These are phyloP conservation scores for Limnothrissa miodon DNA, from an alignment of 2,113 vertebrate species.

Conservation along the genomic window DNA sequence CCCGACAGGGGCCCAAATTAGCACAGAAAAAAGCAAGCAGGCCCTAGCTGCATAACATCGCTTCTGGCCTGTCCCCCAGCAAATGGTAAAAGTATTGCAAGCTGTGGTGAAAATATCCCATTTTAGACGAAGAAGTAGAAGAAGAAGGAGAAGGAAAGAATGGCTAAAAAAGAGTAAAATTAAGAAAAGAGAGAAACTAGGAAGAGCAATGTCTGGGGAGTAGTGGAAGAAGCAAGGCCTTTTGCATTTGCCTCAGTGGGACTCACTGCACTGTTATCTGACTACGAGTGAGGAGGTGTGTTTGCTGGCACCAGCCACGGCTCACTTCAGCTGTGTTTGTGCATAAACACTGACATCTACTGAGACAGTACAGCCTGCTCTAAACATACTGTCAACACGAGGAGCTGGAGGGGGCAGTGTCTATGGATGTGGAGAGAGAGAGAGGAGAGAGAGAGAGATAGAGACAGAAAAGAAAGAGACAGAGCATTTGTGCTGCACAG, in stretches of 20 bases:
- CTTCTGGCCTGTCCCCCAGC: not conserved
- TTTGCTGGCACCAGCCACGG: constrained; percentile 2
- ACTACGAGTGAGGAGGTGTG: not conserved
- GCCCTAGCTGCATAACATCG: not conserved
- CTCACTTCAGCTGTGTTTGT: constrained; percentile 15
- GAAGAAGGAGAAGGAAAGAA: not conserved
- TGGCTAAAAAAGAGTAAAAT: not conserved
- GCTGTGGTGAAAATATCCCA: not conserved
- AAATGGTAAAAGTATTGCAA: not conserved
- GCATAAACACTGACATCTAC: constrained; percentile 13
- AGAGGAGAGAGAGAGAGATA: not conserved
- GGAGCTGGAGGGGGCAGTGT: constrained; percentile 5
- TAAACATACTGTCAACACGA: not conserved
- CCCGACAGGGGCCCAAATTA: not conserved
- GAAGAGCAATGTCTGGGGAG: not conserved
- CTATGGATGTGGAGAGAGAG: not conserved
- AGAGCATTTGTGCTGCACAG: too few relatives aligned
- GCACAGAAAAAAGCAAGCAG: not conserved
- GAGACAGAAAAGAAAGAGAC: too few relatives aligned
- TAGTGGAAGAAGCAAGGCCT: not conserved
- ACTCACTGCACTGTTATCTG: not conserved
- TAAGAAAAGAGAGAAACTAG: not conserved
- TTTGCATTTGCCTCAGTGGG: not conserved
- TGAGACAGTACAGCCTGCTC: not conserved
- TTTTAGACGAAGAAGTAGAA: not conserved